phyloP scores from a whole-genome alignment of 2,888 invertebrate species.

The Leucophora obtusa region DNA sequence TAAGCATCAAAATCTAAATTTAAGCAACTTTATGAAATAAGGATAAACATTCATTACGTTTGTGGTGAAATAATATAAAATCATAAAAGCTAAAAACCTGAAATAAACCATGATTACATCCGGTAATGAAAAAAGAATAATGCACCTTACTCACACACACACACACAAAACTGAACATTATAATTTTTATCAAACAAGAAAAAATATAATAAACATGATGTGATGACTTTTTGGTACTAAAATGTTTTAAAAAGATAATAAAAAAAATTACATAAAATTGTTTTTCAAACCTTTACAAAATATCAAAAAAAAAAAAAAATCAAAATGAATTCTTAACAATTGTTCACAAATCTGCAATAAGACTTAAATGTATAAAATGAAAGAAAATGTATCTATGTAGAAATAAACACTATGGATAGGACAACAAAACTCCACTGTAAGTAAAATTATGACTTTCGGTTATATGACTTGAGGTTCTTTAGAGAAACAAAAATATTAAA shows the following conservation, averaged over 20 bases:
- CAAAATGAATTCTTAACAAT: slow-evolving; percentile 11
- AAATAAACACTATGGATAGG: slow-evolving; percentile 2
- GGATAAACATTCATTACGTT: slow-evolving; percentile 16
- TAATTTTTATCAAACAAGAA: background rate
- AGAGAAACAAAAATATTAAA: slow-evolving; percentile 7
- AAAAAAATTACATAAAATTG: background rate
- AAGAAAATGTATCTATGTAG: background rate
- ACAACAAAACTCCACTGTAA: slow-evolving; percentile 6
- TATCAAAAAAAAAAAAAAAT: background rate
- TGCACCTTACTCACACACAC: background rate
- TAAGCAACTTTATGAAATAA: background rate
- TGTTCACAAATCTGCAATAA: slow-evolving; percentile 28
- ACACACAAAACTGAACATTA: slow-evolving; percentile 8
- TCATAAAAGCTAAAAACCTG: background rate
- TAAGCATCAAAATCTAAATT: background rate
- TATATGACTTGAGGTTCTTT: slow-evolving; percentile 45
- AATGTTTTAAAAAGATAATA: background rate
- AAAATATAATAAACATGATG: background rate
- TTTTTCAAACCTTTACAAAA: slow-evolving; percentile 3
- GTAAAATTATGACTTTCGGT: slow-evolving; percentile 42
- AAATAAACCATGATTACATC: slow-evolving; percentile 26
- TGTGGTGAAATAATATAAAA: background rate
- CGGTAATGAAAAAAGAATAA: slow-evolving; percentile 3
- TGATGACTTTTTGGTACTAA: background rate
- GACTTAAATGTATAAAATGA: slow-evolving; percentile 6